Conservation (phyloP, 1,140 invertebrate species). For the Drosophila kohkoa region DNA sequence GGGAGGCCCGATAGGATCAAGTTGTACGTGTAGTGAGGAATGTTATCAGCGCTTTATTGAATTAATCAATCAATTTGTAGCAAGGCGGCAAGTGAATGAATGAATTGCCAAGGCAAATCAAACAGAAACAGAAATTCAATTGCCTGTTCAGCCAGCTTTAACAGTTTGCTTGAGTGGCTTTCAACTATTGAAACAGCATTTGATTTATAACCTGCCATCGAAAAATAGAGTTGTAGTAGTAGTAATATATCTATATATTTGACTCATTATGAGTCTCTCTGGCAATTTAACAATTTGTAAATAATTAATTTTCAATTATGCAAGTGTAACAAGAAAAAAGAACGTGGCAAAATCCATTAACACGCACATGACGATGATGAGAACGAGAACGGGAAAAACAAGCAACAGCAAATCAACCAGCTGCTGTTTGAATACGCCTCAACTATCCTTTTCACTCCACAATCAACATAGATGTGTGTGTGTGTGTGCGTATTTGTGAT, state of each 20-base stretch:
- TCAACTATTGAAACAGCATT: conserved; percentile 21
- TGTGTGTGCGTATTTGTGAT: conserved; percentile 13
- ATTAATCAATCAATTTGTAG: conserved; percentile 77
- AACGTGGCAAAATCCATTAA: conserved; percentile 67
- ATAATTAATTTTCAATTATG: conserved; percentile 83
- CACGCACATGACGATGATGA: conserved; percentile 34
- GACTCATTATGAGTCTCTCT: conserved; percentile 51
- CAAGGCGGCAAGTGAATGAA: conserved; percentile 42
- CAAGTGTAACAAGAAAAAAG: conserved; percentile 44
- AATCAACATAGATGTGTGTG: neutral
- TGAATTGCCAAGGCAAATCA: conserved; percentile 36
- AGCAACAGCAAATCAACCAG: neutral
- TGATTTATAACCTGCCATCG: conserved; percentile 56
- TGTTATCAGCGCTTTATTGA: conserved; percentile 65
- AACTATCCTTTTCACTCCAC: neutral
- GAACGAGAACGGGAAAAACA: neutral
- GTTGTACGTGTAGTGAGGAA: conserved; percentile 16
- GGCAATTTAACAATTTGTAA: conserved; percentile 78
- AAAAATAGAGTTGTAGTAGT: neutral
- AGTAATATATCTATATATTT: neutral
- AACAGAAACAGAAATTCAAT: conserved; percentile 36
- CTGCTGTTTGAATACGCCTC: conserved; percentile 35
- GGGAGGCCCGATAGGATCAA: neutral
- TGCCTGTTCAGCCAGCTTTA: neutral
- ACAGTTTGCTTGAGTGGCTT: conserved; percentile 26